A percentile compares a stretch with the other conserved stretches of the same genome.
Conservation (phyloP, 2,888 invertebrate genomes). For the Lasioglossum zephyrum region DNA sequence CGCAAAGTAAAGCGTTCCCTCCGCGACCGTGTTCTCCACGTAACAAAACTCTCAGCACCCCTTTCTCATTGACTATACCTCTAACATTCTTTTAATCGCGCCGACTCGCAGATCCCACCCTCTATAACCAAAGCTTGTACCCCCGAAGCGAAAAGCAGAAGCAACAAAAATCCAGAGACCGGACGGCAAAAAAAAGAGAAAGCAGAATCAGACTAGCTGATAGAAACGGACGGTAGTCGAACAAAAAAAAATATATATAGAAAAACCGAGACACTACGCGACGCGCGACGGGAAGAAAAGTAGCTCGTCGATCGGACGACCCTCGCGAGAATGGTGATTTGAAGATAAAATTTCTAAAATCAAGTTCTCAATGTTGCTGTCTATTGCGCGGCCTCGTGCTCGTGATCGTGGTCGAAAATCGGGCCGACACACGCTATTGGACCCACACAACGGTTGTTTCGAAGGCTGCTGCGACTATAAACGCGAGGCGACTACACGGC, state of each 20-base stretch:
- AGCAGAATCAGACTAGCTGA: neutral
- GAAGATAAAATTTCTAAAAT: slow-evolving; percentile 57
- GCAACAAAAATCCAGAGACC: neutral
- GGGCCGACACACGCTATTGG: slow-evolving; percentile 72
- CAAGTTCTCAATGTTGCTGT: slow-evolving; percentile 69
- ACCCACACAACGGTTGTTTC: slow-evolving; percentile 67
- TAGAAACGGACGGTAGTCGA: neutral
- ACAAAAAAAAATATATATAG: neutral
- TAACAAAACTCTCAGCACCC: neutral
- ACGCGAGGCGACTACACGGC: slow-evolving; percentile 83
- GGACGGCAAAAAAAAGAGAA: neutral
- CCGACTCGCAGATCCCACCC: neutral
- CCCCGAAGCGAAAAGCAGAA: neutral
- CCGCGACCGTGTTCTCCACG: slow-evolving; percentile 5
- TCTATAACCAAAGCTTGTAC: neutral
- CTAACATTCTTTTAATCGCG: neutral
- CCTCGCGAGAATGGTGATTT: neutral
- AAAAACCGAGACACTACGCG: neutral
- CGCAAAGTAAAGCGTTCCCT: slow-evolving; percentile 19
- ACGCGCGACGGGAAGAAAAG: neutral
- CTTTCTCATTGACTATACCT: slow-evolving; percentile 3
- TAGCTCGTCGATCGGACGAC: neutral
- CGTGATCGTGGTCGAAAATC: slow-evolving; percentile 73
- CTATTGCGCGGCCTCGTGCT: slow-evolving; percentile 63
- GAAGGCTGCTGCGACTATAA: slow-evolving; percentile 79